Conservation (phyloP, 2,797 vertebrate species). For the Pygocentrus nattereri region DNA sequence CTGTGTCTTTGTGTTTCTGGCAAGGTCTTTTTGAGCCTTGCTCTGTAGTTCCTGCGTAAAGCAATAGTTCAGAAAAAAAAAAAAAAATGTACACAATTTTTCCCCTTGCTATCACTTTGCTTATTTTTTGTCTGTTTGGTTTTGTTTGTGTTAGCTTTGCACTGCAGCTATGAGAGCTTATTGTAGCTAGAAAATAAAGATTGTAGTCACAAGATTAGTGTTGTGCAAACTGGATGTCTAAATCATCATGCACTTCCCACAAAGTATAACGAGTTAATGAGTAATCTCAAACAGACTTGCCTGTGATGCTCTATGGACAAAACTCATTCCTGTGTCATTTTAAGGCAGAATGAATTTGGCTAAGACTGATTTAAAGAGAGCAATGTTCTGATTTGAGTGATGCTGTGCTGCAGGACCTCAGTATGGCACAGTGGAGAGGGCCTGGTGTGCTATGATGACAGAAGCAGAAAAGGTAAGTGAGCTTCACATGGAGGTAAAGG, state of each 20-base stretch:
- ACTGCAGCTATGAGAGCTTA: not conserved
- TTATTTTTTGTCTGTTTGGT: too few relatives aligned
- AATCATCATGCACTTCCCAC: too few relatives aligned
- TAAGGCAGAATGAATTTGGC: not conserved
- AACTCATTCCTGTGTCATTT: not conserved
- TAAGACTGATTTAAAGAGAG: not conserved
- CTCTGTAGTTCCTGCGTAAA: not conserved
- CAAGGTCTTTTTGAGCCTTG: not conserved
- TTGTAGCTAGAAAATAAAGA: too few relatives aligned
- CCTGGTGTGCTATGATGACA: conserved; percentile 90
- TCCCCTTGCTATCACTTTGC: too few relatives aligned
- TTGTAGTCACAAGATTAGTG: too few relatives aligned
- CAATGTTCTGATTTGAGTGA: not conserved
- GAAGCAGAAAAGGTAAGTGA: conserved; percentile 98
- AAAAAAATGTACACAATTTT: not conserved
- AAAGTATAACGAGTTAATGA: too few relatives aligned
- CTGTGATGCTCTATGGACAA: not conserved
- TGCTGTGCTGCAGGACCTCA: conserved; percentile 86
- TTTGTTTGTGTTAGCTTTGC: too few relatives aligned
- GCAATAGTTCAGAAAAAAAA: not conserved
- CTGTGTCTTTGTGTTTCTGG: not conserved
- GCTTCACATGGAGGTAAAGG: conserved; percentile 94
- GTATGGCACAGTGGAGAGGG: conserved; percentile 93
- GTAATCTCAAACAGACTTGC: not conserved
- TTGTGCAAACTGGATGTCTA: too few relatives aligned